Conservation (phyloP, 2,888 invertebrate genomes). For the Euzophera pinguis region DNA sequence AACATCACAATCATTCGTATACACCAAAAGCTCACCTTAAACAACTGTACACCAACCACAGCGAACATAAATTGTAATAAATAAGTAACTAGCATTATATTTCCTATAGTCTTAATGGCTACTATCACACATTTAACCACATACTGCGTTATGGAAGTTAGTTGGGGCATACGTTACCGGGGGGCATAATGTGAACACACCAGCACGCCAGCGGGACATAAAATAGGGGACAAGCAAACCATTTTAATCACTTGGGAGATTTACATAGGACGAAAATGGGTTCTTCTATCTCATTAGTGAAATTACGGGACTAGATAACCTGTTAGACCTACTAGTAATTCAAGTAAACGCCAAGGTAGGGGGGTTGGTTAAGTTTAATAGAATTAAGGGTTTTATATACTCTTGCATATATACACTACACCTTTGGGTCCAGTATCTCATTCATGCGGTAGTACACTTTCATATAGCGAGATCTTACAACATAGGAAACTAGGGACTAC, state of each 20-base stretch:
- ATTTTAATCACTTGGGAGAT: slow-evolving; percentile 55
- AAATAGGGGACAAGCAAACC: slow-evolving; percentile 68
- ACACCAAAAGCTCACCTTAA: slow-evolving; percentile 88
- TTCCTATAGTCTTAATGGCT: slow-evolving; percentile 99
- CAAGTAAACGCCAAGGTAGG: slow-evolving; percentile 74
- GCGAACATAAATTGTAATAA: slow-evolving; percentile 99
- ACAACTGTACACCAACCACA: slow-evolving; percentile 99
- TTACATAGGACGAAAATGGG: slow-evolving; percentile 24
- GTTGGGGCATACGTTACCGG: slow-evolving; percentile 68
- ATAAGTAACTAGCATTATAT: slow-evolving; percentile 99
- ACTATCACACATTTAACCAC: slow-evolving; percentile 99
- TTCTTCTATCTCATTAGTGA: slow-evolving; percentile 23
- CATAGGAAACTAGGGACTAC: slow-evolving; percentile 21
- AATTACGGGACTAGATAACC: slow-evolving; percentile 24
- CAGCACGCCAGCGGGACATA: slow-evolving; percentile 70
- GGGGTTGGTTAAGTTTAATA: slow-evolving; percentile 53
- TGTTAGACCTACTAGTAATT: slow-evolving; percentile 39
- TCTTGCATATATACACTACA: slow-evolving; percentile 51
- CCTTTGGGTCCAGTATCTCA: slow-evolving; percentile 63
- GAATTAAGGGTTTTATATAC: slow-evolving; percentile 31
- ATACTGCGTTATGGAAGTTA: slow-evolving; percentile 84
- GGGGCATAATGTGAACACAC: slow-evolving; percentile 45
- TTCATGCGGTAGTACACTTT: slow-evolving; percentile 46
- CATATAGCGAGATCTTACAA: slow-evolving; percentile 22
- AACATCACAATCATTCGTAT: slow-evolving; percentile 15